A percentile compares a stretch with the other conserved stretches of the same genome.
phyloP scores from a whole-genome alignment of 2,888 invertebrate genomes.

The Morpho achilles region DNA sequence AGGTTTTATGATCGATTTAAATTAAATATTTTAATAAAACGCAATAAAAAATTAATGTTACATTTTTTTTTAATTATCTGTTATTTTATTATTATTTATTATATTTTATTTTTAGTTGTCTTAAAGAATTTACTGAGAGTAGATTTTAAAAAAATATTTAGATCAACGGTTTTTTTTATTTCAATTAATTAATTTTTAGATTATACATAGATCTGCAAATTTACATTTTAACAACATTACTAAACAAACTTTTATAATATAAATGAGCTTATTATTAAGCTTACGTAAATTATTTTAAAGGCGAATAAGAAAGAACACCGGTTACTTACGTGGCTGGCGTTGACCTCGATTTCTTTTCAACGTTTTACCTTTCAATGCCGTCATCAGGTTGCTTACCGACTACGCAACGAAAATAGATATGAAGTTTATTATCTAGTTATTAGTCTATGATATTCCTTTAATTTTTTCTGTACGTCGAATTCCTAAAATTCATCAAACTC shows the following conservation, averaged over 20 bases:
- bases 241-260: neutral
- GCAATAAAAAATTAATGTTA: no score
- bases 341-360: conserved; percentile 79
- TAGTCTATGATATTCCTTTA: neutral
- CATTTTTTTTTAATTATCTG: no score
- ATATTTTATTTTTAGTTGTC: no score
- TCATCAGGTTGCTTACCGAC: conserved; percentile 39
- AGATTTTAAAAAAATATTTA: no score
- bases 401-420: conserved; percentile 17
- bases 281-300: conserved; percentile 36
- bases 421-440: neutral
- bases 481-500: conserved; percentile 5
- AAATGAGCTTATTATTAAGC: conserved; percentile 21
- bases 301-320: conserved; percentile 48
- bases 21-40: no score
- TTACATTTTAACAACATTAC: no score
- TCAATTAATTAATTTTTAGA: no score
- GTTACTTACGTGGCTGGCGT: conserved; percentile 65
- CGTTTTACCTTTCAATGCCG: conserved; percentile 74
- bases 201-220: no score
- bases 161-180: no score
- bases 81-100: no score
- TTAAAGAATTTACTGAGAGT: no score
- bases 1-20: conserved; percentile 1
- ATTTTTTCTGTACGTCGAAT: neutral